These are phyloP conservation scores for Centropus unirufus DNA, from an alignment of 2,113 vertebrate species.

Conservation along the genomic window DNA sequence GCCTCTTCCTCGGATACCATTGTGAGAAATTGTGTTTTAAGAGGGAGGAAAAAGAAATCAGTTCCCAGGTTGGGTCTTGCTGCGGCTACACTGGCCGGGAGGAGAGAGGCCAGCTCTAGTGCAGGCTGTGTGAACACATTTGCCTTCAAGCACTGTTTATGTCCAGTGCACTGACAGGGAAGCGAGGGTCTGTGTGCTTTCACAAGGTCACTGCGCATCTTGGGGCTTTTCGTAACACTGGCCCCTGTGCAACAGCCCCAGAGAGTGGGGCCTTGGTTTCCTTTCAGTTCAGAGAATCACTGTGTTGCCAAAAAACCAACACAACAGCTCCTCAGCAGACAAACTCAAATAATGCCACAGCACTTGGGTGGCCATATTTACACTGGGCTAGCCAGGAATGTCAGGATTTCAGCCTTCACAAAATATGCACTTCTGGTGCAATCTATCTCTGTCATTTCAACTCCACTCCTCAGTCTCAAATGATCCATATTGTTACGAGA, in stretches of 20 bases:
- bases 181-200: neutral
- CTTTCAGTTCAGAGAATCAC: constrained; percentile 1
- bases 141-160: accelerated
- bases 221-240: neutral
- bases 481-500: constrained; percentile 49
- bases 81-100: neutral
- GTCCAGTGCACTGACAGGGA: accelerated
- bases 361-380: constrained; percentile 72
- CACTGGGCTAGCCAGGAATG: constrained; percentile 61
- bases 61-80: neutral
- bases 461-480: constrained; percentile 50
- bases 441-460: constrained; percentile 46
- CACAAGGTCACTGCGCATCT: neutral
- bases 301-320: constrained; percentile 46
- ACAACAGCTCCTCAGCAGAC: constrained; percentile 27
- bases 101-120: neutral
- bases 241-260: neutral
- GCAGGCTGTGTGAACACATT: accelerated
- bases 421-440: constrained; percentile 67
- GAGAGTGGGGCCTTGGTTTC: neutral
- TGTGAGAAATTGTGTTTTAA: constrained; percentile 12
- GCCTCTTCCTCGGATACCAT: neutral
- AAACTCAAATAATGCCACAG: constrained; percentile 56
- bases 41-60: neutral
- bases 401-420: constrained; percentile 62